Evolutionary conservation across 2,888 invertebrate genomes (phyloP), one percentile per base, ranked within the genome.

Genomic region (Leucania comma): DNA sequence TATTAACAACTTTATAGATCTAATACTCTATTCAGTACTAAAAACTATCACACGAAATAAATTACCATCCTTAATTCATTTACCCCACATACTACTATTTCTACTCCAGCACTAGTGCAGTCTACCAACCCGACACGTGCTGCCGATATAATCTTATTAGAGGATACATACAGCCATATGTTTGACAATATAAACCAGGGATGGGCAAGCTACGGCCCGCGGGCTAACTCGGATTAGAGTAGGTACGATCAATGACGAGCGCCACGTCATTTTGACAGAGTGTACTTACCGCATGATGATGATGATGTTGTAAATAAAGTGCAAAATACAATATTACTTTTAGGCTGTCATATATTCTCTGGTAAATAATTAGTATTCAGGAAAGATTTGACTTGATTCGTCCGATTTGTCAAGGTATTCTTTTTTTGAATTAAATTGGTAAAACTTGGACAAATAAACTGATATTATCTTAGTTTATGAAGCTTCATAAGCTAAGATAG

Each of bases 101-200:
- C 56, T 61, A 20, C n/a, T 53, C 50, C 3, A 42, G 10, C 53
- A 56, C 38, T 58, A 57, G 54, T 61, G 60, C 51, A 75, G 50
- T 53, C 38, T 56, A 48, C 53, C 26, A 29, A 51, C 46, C 63
- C 48, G 53, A 51, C 73, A 73, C 83, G 80, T 81, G 58, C 71
- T 83, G 48, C n/a, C 71, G 48, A 77, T 81, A 69, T 82, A 81
- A 81, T 82, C 80, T 57, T 77, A 69, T 77, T 77, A 80, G 68
- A 35, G 48, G 48, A 76, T 67, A 71, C 46, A 70, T 32, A 42
- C 35, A n/a, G 17, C 58, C 63, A 56, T 60, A 80, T 67, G 80
- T 69, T 80, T 68, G 54, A 80, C 68, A 71, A 71, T 60, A 82
- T 66, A 67, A 22, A 59, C 5, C 22, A 57, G 57, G 22, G 57